Evolutionary conservation across 2,113 vertebrate genomes (phyloP), one percentile per base, ranked within the genome.

Genomic region (Megaptera novaeangliae): DNA sequence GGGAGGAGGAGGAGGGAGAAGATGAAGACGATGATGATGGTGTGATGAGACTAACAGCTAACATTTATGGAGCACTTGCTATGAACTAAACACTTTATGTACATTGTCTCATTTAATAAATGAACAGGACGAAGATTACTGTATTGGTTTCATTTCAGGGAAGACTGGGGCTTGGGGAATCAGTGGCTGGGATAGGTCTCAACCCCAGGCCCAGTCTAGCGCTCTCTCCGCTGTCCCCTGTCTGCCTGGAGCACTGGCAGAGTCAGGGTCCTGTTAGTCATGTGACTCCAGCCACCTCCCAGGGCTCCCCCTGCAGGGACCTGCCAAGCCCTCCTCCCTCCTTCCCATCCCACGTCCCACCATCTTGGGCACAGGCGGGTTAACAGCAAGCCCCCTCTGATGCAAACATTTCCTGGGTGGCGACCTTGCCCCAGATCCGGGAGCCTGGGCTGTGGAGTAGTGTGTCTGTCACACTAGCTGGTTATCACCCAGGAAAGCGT

Each of bases 361-460:
- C 15, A 29, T 23, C 63, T 71, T 0, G 0, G 44, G 39, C 83
- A 66, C 39, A 72, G 78, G 29, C 7, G 49, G 12, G 8, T 17
- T 92, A 69, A 75, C 39, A 46, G 64, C 66, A 34, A 81, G 85
- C 23, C 49, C 66, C 57, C 59, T 63, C 14, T 46, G 72, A 14
- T 3, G 8, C 20, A 27, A 8, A 29, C 2, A 25, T 29, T 89
- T 82, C 83, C 63, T 44, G 46, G 72, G 66, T 72, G 66, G 34
- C 5, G 18, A 71, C 74, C 8, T 44, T 0, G 1, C 13, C 71
- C n/a, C 36, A 0, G 0, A n/a, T 34, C 41, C 41, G 13, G 87
- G 36, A 80, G 31, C 25, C 12, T 0, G 5, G 92, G 31, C 17
- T 88, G 29, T 57, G 63, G 27, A 25, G 88, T 14, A 17, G 41